Conservation (phyloP, 2,797 vertebrate genomes). For the Mallotus villosus region DNA sequence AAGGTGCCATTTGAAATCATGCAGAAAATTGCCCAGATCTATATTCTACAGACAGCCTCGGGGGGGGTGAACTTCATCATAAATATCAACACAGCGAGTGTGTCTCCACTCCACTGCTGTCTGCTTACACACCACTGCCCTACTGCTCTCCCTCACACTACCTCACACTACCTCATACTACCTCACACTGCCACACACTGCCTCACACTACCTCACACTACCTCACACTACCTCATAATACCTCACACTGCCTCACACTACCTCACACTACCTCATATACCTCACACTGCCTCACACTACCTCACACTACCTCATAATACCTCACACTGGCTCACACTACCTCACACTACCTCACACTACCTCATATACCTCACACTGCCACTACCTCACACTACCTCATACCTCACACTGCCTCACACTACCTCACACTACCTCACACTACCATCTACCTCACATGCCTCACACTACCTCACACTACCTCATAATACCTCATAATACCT, state of each 20-base stretch:
- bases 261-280: not conserved
- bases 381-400: not conserved
- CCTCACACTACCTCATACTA: not conserved
- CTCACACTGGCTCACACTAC: not conserved
- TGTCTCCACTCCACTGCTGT: not conserved
- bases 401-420: no score
- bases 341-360: not conserved
- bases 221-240: conserved; percentile 3
- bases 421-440: no score
- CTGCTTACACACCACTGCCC: no score
- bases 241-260: not conserved
- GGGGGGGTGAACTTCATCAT: conserved; percentile 63
- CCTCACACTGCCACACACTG: not conserved
- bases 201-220: not conserved
- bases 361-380: not conserved
- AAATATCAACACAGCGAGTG: conserved; percentile 39
- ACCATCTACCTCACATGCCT: no score
- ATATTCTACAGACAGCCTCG: conserved; percentile 72
- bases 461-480: no score
- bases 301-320: not conserved
- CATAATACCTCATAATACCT: no score
- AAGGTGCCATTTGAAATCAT: conserved; percentile 81
- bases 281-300: no score
- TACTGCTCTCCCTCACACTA: not conserved
- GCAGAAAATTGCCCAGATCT: conserved; percentile 83